phyloP scores from a whole-genome alignment of 23 tunicate species.

The Halocynthia roretzi region DNA sequence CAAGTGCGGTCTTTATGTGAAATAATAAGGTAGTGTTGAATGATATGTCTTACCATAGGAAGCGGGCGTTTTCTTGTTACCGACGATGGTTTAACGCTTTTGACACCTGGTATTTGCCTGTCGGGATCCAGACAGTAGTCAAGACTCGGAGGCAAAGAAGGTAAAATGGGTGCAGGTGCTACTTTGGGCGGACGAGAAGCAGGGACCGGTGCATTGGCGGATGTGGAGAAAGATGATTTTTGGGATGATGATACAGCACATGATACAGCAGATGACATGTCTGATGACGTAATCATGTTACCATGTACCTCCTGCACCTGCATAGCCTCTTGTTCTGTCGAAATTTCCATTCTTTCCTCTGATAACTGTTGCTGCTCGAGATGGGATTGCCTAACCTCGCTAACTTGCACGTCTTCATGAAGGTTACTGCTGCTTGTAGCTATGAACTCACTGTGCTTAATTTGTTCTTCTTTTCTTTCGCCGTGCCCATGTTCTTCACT shows the following conservation, averaged over 20 bases:
- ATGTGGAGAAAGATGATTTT: not conserved
- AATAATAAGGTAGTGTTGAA: too few relatives aligned
- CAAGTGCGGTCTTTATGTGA: too few relatives aligned
- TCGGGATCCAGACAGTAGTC: not conserved
- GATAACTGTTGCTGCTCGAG: too few relatives aligned
- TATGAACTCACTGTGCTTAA: too few relatives aligned
- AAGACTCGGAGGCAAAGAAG: slow-evolving; percentile 15
- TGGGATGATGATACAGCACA: not conserved
- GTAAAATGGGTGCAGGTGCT: slow-evolving; percentile 7
- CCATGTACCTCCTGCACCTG: too few relatives aligned
- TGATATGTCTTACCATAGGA: slow-evolving; percentile 12
- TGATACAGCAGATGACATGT: slow-evolving; percentile 5
- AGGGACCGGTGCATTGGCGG: slow-evolving; percentile 10
- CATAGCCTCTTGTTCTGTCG: too few relatives aligned
- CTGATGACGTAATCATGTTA: slow-evolving; percentile 3
- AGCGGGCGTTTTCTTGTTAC: slow-evolving; percentile 16
- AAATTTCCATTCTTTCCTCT: too few relatives aligned
- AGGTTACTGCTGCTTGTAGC: too few relatives aligned
- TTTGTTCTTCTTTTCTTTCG: too few relatives aligned
- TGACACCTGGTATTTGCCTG: slow-evolving; percentile 13
- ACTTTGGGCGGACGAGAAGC: slow-evolving; percentile 18
- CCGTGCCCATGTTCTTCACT: too few relatives aligned
- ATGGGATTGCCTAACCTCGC: too few relatives aligned
- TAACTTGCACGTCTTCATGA: too few relatives aligned
- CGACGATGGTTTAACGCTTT: slow-evolving; percentile 19